Base-by-base conservation (phyloP, 1,140 invertebrate genomes). In the Dendroctonus ponderosae region DNA sequence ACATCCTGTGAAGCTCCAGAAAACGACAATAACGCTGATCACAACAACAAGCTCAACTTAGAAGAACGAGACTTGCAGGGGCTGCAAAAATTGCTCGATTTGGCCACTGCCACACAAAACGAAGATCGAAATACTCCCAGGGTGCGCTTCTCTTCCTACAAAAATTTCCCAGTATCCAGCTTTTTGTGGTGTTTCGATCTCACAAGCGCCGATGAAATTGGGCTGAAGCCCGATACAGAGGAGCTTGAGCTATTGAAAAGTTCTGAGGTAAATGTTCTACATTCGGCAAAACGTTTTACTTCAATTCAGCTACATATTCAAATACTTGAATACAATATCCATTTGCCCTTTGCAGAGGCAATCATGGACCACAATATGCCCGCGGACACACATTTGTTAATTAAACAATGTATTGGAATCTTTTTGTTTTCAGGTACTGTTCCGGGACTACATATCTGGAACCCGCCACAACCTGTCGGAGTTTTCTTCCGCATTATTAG, bases 111-210 rank as follows among this genome's bases (percentile, higher is more conserved):
- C 26, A 76, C 71, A 57, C 63, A 70, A 44, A 61, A 73, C 43
- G 69, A 52, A 58, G 75, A 72, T 51, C 48, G 57, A 12, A 59
- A 41, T 15, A 75, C 68, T 51, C 57, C 68, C 3, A 77, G 74
- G 70, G 79, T 80, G 1, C 72, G 68, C 5, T 79, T 80, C 66
- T 61, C 68, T 5, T 71, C 75, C 39, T 66, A 73, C n/a, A 63
- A 69, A 11, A 52, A 59, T 51, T 72, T 72, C 26, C 66, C 64
- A 7, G 66, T 74, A 14, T 70, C 73, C 0, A 74, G 82, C 62
- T 86, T 84, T 78, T 62, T 86, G 37, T 79, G 78, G 6, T 82
- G 82, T 68, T 89, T 90, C 73, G 79, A 84, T 48, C 80, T 86
- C 63, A 81, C 80, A n/a, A 72, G 72, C 43, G 66, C 72, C 56